Percentiles rank a stretch among this genome's conserved stretches.
Evolutionary conservation across 35 echinoderm and acorn worm species (phyloP).

Genomic region (Lytechinus pictus): DNA sequence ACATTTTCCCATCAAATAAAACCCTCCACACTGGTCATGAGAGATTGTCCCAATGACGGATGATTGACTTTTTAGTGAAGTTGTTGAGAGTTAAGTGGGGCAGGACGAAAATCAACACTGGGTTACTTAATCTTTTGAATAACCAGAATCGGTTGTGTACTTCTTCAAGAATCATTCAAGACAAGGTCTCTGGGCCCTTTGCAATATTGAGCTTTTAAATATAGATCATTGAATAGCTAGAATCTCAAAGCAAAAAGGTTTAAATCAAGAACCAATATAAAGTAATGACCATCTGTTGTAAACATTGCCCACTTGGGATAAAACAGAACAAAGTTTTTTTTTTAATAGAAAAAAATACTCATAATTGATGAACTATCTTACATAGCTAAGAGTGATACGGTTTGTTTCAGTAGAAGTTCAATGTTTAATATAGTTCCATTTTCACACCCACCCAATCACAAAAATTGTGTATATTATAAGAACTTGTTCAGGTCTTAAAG

Average conservation of each 20-base stretch:
- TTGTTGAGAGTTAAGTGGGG: neutral
- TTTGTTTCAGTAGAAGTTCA: no score
- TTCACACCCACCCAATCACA: no score
- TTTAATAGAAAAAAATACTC: no score
- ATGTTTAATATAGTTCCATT: no score
- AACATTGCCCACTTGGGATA: no score
- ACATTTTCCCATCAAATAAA: neutral
- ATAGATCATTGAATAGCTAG: neutral
- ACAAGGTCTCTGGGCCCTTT: neutral
- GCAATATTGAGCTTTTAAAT: neutral
- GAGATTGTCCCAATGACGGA: neutral
- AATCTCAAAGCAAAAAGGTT: neutral
- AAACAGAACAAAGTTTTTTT: no score
- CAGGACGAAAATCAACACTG: neutral
- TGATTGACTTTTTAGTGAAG: neutral
- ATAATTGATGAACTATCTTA: no score
- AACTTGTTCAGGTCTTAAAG: no score
- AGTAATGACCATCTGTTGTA: no score
- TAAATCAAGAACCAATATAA: no score
- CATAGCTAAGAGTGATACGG: no score
- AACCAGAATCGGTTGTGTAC: neutral
- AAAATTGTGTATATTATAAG: no score
- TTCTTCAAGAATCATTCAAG: neutral
- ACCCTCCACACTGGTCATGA: neutral
- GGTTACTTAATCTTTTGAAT: neutral